phyloP scores from a whole-genome alignment of 2,888 invertebrate species.

The Zele albiditarsus region DNA sequence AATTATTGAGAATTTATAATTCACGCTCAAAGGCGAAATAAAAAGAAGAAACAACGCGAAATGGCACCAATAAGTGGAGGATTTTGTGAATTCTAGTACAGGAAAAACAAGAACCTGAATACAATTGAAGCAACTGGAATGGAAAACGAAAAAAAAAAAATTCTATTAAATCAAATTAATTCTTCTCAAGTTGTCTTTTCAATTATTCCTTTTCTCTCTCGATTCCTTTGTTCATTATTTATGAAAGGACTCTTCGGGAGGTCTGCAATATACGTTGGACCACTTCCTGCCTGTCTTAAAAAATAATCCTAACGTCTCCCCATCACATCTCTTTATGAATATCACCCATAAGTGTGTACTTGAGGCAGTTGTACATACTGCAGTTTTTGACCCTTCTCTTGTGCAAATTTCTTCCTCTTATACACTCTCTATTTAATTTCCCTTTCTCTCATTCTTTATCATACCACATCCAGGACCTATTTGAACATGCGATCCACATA shows the following conservation, averaged over 20 bases:
- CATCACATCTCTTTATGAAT: constrained; percentile 31
- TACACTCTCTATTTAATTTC: constrained; percentile 4
- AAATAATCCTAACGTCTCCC: constrained; percentile 32
- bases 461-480: constrained; percentile 35
- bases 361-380: constrained; percentile 30
- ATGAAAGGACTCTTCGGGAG: constrained; percentile 30
- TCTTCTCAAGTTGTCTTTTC: neutral
- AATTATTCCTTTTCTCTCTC: neutral
- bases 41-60: no score
- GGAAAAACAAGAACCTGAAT: no score
- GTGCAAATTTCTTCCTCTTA: constrained; percentile 20
- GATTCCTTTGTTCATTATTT: constrained; percentile 15
- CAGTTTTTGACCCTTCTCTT: constrained; percentile 28
- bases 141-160: no score
- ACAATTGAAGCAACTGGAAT: no score
- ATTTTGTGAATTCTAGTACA: no score
- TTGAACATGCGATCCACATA: constrained; percentile 26
- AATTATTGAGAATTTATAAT: no score
- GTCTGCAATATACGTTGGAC: constrained; percentile 31
- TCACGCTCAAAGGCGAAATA: no score
- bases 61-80: no score
- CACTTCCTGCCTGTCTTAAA: constrained; percentile 50
- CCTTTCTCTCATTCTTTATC: constrained; percentile 23
- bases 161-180: neutral
- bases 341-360: constrained; percentile 29